These are phyloP conservation scores for Sinhomidia bicolor DNA, from an alignment of 2,888 invertebrate species.

Conservation along the genomic window DNA sequence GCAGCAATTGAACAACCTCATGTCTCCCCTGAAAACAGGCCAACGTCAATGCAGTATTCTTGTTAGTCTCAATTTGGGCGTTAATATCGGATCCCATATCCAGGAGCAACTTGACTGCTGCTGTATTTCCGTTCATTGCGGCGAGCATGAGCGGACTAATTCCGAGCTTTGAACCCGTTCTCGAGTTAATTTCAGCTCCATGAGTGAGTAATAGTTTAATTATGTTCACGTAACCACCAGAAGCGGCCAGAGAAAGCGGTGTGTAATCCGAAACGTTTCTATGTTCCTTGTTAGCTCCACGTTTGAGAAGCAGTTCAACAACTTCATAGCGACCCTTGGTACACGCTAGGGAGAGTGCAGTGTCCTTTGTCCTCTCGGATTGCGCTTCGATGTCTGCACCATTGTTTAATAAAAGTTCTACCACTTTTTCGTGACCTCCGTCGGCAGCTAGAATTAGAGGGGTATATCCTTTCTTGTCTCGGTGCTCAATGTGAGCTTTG, in stretches of 20 bases:
- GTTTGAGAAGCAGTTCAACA: conserved; percentile 93
- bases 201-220: conserved; percentile 95
- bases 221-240: conserved; percentile 99
- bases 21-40: conserved; percentile 99
- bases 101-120: conserved; percentile 95
- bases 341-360: conserved; percentile 97
- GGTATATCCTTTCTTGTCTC: conserved; percentile 99
- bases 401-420: conserved; percentile 95
- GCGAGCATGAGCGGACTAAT: conserved; percentile 98
- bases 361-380: conserved; percentile 99
- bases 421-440: conserved; percentile 95
- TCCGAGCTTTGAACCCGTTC: conserved; percentile 97
- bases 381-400: conserved; percentile 99
- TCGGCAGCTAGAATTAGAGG: conserved; percentile 98
- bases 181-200: conserved; percentile 99
- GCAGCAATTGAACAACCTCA: conserved; percentile 97
- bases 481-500: conserved; percentile 98
- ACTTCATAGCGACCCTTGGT: conserved; percentile 98
- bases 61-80: conserved; percentile 99
- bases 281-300: conserved; percentile 98
- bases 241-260: conserved; percentile 98
- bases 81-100: conserved; percentile 99
- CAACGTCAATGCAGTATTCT: conserved; percentile 98
- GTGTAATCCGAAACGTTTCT: conserved; percentile 99
- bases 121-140: conserved; percentile 82